Base-by-base conservation (phyloP, 2,797 vertebrate genomes). In the Eremophila alpestris region DNA sequence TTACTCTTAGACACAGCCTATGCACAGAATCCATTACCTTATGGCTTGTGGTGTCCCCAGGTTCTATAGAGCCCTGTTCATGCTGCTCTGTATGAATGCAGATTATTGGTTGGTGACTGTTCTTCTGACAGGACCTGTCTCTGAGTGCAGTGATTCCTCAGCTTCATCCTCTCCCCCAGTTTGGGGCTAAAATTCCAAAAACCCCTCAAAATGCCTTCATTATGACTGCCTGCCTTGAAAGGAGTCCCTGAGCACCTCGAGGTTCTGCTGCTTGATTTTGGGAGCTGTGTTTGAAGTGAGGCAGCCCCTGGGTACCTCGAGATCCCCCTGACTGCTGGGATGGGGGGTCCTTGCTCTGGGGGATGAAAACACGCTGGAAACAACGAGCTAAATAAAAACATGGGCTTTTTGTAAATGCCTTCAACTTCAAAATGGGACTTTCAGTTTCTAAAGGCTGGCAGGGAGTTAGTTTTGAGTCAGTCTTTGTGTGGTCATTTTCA, bases 401-500 rank as follows among this genome's bases (percentile, higher is more conserved):
- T 2, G 55, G 70, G 46, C 3, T 1, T 58, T 60, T 74, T n/a
- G 2, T 40, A 83, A 87, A 29, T 64, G 75, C 75, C 52, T 93
- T 68, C 36, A 21, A 22, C 70, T 91, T 91, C 40, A 32, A 92
- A 80, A 89, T 58, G 87, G 11, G 56, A 93, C 94, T 96, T 96
- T 87, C 93, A 58, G 84, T 96, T 94, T 95, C 91, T 91, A 32
- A 87, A 85, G 78, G 71, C 91, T 91, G 87, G 51, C 79, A 40
- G 81, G 81, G 78, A 80, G 52, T n/a, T 84, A 10, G 71, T 74
- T 96, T 93, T 85, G 87, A 92, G 84, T 92, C 89, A 83, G 90
- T 95, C 91, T 93, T 94, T 95, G 96, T 95, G 95, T 96, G 96
- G 95, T 94, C 94, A 95, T 92, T 93, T 89, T 92, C 85, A 7